A percentile compares a stretch with the other conserved stretches of the same genome.
phyloP scores from a whole-genome alignment of 2,888 invertebrate species.

The Urechis unicinctus region DNA sequence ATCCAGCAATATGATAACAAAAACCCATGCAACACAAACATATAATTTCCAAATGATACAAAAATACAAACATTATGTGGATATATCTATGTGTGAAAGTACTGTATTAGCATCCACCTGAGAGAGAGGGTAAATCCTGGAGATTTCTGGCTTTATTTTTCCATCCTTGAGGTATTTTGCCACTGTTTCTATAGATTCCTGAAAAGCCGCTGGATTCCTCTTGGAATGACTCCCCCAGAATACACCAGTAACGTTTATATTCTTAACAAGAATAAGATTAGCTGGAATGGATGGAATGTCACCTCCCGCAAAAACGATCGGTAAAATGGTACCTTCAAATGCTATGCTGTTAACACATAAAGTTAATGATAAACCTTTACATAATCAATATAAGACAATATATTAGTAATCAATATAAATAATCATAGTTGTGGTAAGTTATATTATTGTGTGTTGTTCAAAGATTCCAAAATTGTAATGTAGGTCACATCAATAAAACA shows the following conservation, averaged over 20 bases:
- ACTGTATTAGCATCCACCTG: constrained; percentile 43
- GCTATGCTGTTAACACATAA: constrained; percentile 52
- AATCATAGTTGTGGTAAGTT: too few relatives aligned
- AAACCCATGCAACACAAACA: not conserved
- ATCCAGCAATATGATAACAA: not conserved
- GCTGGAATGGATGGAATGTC: constrained; percentile 53
- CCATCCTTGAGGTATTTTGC: constrained; percentile 61
- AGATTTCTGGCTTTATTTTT: constrained; percentile 59
- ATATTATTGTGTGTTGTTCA: too few relatives aligned
- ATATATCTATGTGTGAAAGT: too few relatives aligned
- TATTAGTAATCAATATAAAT: too few relatives aligned
- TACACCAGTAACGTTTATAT: constrained; percentile 55
- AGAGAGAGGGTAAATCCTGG: constrained; percentile 56
- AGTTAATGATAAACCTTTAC: not conserved
- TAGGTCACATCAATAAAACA: too few relatives aligned
- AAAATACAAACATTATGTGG: too few relatives aligned
- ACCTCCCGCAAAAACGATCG: constrained; percentile 55
- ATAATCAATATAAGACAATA: too few relatives aligned
- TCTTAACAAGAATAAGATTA: constrained; percentile 50
- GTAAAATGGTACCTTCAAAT: constrained; percentile 55
- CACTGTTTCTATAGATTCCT: constrained; percentile 58
- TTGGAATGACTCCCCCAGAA: constrained; percentile 52
- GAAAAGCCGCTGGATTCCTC: constrained; percentile 54
- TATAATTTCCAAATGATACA: too few relatives aligned
- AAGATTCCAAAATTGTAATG: too few relatives aligned